Conservation (phyloP, 1,140 invertebrate species). For the Schlechtendalia chinensis region DNA sequence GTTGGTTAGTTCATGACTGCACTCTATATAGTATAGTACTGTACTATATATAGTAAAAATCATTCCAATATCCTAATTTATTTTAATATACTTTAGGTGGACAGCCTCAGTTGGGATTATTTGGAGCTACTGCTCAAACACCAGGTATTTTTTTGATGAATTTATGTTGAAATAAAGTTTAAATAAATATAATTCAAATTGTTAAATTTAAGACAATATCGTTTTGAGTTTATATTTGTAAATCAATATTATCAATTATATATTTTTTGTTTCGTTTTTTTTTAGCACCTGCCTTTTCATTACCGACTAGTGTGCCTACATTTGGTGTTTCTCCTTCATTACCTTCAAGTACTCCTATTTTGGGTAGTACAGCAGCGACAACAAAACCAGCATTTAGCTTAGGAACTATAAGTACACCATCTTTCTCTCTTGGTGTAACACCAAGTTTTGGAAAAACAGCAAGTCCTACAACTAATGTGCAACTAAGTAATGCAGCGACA, state of each 20-base stretch:
- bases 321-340: constrained; percentile 15
- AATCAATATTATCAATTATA: too few relatives aligned
- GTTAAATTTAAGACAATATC: too few relatives aligned
- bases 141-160: constrained; percentile 4
- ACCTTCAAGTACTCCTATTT: background rate
- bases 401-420: background rate
- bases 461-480: constrained; percentile 1
- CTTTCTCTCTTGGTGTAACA: background rate
- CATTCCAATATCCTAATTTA: too few relatives aligned
- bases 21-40: too few relatives aligned
- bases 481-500: background rate
- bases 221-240: too few relatives aligned
- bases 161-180: background rate
- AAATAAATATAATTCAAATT: background rate
- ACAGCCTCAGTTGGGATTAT: constrained; percentile 25
- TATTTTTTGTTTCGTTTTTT: background rate
- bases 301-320: background rate
- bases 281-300: constrained; percentile 19
- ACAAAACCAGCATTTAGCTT: constrained; percentile 19
- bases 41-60: background rate
- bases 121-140: constrained; percentile 1
- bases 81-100: constrained; percentile 14
- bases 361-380: background rate
- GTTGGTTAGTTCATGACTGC: too few relatives aligned
- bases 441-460: constrained; percentile 22